These are phyloP conservation scores for Chorisops tibialis DNA, from an alignment of 2,888 invertebrate species.

Conservation along the genomic window DNA sequence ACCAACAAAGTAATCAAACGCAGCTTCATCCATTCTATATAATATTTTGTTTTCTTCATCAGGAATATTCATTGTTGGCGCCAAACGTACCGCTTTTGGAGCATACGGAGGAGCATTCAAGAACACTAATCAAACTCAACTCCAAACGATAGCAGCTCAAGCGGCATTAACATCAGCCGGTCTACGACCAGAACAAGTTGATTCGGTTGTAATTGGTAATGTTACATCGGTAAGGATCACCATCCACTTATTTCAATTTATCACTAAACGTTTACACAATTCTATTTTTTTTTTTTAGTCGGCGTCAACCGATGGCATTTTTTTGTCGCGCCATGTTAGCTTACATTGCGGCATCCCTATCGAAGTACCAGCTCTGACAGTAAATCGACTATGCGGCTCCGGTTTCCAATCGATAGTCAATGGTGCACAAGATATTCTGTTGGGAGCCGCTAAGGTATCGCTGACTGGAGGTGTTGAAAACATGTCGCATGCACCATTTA, in stretches of 20 bases:
- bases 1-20: too few species aligned
- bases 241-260: background rate
- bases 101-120: slow-evolving; percentile 85
- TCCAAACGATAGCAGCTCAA: slow-evolving; percentile 77
- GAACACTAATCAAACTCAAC: slow-evolving; percentile 68
- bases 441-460: slow-evolving; percentile 80
- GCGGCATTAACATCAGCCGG: slow-evolving; percentile 77
- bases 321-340: slow-evolving; percentile 83
- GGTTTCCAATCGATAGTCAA: slow-evolving; percentile 94
- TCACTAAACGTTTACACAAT: background rate
- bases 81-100: slow-evolving; percentile 96
- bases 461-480: slow-evolving; percentile 92
- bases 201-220: slow-evolving; percentile 87
- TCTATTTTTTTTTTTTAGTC: slow-evolving; percentile 53
- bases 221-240: slow-evolving; percentile 68
- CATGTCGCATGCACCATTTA: slow-evolving; percentile 91
- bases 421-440: slow-evolving; percentile 86
- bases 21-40: too few species aligned
- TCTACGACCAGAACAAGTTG: slow-evolving; percentile 80
- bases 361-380: slow-evolving; percentile 77
- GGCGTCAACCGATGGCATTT: slow-evolving; percentile 78
- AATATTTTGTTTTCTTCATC: slow-evolving; percentile 33
- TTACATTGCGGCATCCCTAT: slow-evolving; percentile 81
- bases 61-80: slow-evolving; percentile 91
- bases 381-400: slow-evolving; percentile 95